Conservation (phyloP, 1,140 invertebrate species). For the Aphelenchoides besseyi region DNA sequence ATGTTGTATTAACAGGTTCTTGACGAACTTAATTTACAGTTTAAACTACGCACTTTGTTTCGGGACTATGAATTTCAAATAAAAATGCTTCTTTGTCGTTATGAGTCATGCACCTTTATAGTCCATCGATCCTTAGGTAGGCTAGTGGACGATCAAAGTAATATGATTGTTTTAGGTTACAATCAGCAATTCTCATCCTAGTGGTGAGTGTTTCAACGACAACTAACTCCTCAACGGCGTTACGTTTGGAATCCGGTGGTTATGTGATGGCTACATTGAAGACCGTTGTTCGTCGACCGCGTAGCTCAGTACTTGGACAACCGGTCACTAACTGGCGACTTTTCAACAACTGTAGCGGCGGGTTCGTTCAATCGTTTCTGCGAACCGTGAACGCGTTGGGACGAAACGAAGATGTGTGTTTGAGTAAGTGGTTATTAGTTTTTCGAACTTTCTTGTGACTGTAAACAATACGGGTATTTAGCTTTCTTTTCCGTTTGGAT, state of each 20-base stretch:
- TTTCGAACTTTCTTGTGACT: background rate
- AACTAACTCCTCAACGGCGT: background rate
- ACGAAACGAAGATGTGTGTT: background rate
- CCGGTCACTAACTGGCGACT: constrained; percentile 16
- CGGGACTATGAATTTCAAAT: too few species aligned
- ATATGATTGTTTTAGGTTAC: background rate
- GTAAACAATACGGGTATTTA: background rate
- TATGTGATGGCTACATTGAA: constrained; percentile 13
- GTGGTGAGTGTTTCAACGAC: background rate
- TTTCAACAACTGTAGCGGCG: constrained; percentile 10
- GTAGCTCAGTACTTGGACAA: background rate
- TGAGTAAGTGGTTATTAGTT: constrained; percentile 6
- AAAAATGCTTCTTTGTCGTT: background rate
- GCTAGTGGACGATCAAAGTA: background rate
- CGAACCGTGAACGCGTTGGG: constrained; percentile 14
- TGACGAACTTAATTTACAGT: too few species aligned
- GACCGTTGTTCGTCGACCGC: constrained; percentile 5
- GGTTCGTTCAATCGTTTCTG: constrained; percentile 21
- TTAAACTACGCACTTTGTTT: too few species aligned
- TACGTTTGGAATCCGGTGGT: background rate
- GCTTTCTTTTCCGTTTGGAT: background rate
- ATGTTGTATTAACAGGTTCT: too few species aligned
- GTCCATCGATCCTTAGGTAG: background rate
- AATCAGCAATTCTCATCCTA: background rate
- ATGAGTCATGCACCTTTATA: background rate